These are phyloP conservation scores for Coranthus polyacanthus DNA, from an alignment of 2,797 vertebrate genomes.

Conservation along the genomic window DNA sequence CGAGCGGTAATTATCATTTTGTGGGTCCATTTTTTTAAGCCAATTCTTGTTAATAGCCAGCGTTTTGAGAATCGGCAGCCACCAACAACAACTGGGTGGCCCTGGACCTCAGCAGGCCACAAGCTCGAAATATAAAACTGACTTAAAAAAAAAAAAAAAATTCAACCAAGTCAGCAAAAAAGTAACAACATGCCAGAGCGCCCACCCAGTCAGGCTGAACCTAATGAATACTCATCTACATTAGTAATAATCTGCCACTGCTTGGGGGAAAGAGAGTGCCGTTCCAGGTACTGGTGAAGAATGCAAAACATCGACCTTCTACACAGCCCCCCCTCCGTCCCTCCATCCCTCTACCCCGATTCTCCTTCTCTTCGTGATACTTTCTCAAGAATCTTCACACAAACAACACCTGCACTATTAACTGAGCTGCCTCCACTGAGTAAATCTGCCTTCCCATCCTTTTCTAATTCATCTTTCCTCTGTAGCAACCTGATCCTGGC, in stretches of 20 bases:
- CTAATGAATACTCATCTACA: constrained; percentile 71
- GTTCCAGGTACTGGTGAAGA: constrained; percentile 61
- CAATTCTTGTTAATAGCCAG: constrained; percentile 27
- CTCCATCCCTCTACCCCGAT: constrained; percentile 5
- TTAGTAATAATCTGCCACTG: constrained; percentile 67
- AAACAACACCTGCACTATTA: constrained; percentile 61
- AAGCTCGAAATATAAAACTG: constrained; percentile 23
- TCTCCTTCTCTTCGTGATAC: constrained; percentile 12
- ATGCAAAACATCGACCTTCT: constrained; percentile 65
- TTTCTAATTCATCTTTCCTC: constrained; percentile 55
- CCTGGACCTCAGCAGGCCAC: constrained; percentile 30
- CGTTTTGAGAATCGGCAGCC: constrained; percentile 32
- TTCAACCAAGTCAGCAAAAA: constrained; percentile 41
- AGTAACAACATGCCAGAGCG: constrained; percentile 14
- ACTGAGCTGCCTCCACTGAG: constrained; percentile 14
- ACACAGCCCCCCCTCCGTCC: constrained; percentile 17
- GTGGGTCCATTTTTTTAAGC: constrained; percentile 36
- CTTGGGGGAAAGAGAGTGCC: constrained; percentile 39
- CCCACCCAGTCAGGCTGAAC: constrained; percentile 50
- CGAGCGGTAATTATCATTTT: constrained; percentile 69
- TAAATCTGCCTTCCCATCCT: constrained; percentile 38
- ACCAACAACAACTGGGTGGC: constrained; percentile 37
- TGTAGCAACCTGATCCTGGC: constrained; percentile 63
- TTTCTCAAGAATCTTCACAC: constrained; percentile 32
- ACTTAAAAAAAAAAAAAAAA: constrained; percentile 16